Conservation (phyloP, 2,797 vertebrate species). For the Tympanoctomys barrerae region DNA sequence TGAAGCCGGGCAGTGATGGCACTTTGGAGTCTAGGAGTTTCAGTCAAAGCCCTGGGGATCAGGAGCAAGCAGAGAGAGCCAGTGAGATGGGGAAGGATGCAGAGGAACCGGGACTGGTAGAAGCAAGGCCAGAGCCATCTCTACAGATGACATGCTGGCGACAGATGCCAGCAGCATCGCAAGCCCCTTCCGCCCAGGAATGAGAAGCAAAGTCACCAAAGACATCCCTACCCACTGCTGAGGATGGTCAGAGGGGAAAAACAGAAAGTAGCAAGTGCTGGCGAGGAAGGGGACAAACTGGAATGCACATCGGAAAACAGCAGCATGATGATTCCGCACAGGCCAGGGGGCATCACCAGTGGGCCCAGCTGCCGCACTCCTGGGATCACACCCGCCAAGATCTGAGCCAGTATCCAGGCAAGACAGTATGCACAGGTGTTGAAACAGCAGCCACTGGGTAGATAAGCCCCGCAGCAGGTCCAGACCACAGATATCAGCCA, state of each 20-base stretch:
- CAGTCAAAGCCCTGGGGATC: not conserved
- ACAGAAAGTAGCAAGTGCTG: not conserved
- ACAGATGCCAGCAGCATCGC: not conserved
- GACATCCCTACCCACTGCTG: too few relatives aligned
- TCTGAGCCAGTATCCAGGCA: too few relatives aligned
- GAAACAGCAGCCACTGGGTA: not conserved
- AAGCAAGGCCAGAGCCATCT: not conserved
- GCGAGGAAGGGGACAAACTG: not conserved
- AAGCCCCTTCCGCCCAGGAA: not conserved
- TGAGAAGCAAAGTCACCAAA: not conserved
- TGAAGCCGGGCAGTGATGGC: not conserved
- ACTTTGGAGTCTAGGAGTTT: not conserved
- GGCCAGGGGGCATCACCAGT: not conserved
- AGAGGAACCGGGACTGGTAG: not conserved
- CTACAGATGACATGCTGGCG: not conserved
- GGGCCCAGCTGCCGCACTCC: not conserved
- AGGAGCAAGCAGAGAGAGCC: not conserved
- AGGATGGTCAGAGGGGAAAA: not conserved
- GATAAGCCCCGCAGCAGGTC: not conserved
- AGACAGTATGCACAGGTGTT: not conserved
- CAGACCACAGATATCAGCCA: not conserved
- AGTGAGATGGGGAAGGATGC: not conserved
- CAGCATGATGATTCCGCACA: fast-evolving
- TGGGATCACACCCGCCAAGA: not conserved
- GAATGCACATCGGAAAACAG: fast-evolving